Evolutionary conservation across 1,140 invertebrate genomes (phyloP).

Genomic region (Aphelinus atriplicis): DNA sequence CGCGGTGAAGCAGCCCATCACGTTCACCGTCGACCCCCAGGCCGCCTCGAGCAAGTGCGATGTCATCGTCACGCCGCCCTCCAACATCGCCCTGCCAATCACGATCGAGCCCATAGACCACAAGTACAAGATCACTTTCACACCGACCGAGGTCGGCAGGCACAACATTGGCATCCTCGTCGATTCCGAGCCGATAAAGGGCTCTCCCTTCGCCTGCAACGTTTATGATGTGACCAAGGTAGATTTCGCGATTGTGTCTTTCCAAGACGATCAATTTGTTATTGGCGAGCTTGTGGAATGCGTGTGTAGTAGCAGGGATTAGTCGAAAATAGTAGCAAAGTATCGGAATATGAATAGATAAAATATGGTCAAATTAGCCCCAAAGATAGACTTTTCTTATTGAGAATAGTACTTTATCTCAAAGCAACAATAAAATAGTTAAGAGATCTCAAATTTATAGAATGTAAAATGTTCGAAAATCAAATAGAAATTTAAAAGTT

Average conservation of each 20-base stretch:
- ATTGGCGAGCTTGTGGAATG: no score
- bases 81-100: slow-evolving; percentile 79
- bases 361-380: no score
- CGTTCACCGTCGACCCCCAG: slow-evolving; percentile 72
- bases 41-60: slow-evolving; percentile 65
- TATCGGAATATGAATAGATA: no score
- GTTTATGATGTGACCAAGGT: slow-evolving; percentile 91
- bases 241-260: slow-evolving; percentile 7
- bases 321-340: no score
- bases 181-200: slow-evolving; percentile 84
- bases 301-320: no score
- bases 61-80: slow-evolving; percentile 81
- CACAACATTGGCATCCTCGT: slow-evolving; percentile 85
- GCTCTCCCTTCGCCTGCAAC: slow-evolving; percentile 93
- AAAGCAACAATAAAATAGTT: no score
- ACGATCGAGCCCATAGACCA: slow-evolving; percentile 72
- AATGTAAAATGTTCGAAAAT: no score
- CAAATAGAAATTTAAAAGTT: no score
- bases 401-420: no score
- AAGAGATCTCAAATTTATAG: no score
- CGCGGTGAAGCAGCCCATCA: slow-evolving; percentile 69
- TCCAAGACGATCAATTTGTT: no score
- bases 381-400: no score
- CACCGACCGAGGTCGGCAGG: slow-evolving; percentile 85
- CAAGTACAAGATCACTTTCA: slow-evolving; percentile 79